Evolutionary conservation across 2,113 vertebrate species (phyloP).

Genomic region (Gracilinanus agilis): DNA sequence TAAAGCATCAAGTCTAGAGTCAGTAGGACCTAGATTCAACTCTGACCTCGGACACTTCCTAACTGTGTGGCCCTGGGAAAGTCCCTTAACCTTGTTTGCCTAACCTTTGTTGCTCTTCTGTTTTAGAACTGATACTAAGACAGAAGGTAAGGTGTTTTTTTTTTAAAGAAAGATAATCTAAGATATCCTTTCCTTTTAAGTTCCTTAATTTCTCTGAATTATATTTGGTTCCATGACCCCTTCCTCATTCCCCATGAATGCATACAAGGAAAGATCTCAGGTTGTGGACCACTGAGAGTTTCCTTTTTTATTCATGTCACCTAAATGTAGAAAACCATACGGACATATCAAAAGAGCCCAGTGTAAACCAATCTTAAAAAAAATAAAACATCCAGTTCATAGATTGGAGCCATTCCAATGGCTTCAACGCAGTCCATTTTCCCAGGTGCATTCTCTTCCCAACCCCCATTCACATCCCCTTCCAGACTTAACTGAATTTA

Average conservation of each 20-base stretch:
- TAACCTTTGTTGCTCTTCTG: too few relatives aligned
- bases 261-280: neutral
- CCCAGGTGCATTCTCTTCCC: neutral
- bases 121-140: too few relatives aligned
- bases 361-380: conserved; percentile 18
- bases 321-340: conserved; percentile 26
- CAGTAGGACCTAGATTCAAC: too few relatives aligned
- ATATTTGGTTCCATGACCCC: neutral
- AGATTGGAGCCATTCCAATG: conserved; percentile 7
- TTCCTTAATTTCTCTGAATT: neutral
- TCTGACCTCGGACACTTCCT: too few relatives aligned
- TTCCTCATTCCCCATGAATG: neutral
- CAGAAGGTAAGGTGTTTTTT: too few relatives aligned
- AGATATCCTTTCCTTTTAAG: neutral
- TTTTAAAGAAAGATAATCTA: conserved; percentile 6
- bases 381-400: conserved; percentile 16
- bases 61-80: too few relatives aligned
- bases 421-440: conserved; percentile 14
- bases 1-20: too few relatives aligned
- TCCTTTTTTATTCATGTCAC: conserved; percentile 20
- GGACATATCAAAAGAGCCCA: conserved; percentile 39
- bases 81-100: too few relatives aligned
- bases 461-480: neutral
- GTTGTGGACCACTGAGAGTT: neutral
- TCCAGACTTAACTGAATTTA: neutral